phyloP scores from a whole-genome alignment of 2,888 invertebrate genomes.

The Caenorhabditis parvicauda region DNA sequence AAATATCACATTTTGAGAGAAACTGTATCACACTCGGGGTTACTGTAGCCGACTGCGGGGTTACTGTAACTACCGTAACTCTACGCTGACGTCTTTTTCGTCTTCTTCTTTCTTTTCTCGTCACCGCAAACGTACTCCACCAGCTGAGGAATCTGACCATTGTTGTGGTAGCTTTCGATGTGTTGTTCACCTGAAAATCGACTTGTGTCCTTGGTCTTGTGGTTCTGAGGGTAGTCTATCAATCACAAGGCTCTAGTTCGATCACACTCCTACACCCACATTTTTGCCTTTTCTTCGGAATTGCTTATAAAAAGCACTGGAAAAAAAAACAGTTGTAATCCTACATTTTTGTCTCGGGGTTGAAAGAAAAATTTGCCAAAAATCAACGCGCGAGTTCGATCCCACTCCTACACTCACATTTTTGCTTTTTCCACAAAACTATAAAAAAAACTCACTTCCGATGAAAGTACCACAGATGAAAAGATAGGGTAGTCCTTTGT shows the following conservation, averaged over 20 bases:
- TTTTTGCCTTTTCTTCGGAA: not conserved
- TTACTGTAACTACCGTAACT: too few relatives aligned
- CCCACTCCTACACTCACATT: not conserved
- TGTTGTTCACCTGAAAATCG: constrained; percentile 50
- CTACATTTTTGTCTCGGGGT: not conserved
- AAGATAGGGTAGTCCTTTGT: constrained; percentile 57
- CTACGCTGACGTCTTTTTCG: constrained; percentile 25
- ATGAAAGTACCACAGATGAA: constrained; percentile 62
- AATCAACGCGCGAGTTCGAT: not conserved
- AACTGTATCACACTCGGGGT: too few relatives aligned
- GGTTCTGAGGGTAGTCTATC: not conserved
- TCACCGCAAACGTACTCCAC: constrained; percentile 61
- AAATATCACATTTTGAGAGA: too few relatives aligned
- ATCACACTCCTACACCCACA: not conserved
- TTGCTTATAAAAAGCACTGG: not conserved
- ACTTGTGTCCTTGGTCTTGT: not conserved
- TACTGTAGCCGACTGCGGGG: too few relatives aligned
- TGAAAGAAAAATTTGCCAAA: not conserved
- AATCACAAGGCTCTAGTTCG: not conserved
- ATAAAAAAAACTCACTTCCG: constrained; percentile 44
- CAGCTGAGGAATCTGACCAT: constrained; percentile 57
- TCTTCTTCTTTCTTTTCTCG: constrained; percentile 52
- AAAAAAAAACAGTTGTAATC: not conserved
- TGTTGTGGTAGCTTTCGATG: constrained; percentile 59
- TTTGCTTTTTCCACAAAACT: not conserved